Conservation (phyloP, 2,888 invertebrate genomes). For the Drosophila paranaensis region DNA sequence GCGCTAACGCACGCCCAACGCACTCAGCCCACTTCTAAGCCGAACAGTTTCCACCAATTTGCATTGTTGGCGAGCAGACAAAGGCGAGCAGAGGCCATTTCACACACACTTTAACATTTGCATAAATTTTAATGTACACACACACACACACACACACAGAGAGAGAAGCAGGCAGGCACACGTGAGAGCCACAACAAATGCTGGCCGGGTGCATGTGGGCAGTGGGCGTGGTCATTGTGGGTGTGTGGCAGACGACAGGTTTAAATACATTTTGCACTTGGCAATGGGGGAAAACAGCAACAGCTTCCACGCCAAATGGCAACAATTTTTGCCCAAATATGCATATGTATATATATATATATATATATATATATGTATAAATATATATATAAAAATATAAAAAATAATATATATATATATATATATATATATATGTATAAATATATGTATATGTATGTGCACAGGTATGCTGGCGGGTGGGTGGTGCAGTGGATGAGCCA, state of each 20-base stretch:
- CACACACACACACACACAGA: conserved; percentile 4
- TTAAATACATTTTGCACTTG: conserved; percentile 76
- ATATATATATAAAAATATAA: conserved; percentile 1
- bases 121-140: conserved; percentile 61
- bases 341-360: not conserved
- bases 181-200: conserved; percentile 46
- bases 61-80: conserved; percentile 53
- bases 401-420: not conserved
- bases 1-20: not conserved
- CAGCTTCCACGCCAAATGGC: conserved; percentile 45
- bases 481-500: conserved; percentile 8
- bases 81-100: conserved; percentile 23
- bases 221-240: conserved; percentile 23
- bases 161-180: conserved; percentile 1
- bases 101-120: conserved; percentile 50
- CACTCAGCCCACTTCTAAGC: conserved; percentile 22
- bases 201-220: conserved; percentile 15
- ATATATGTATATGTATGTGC: not conserved
- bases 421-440: not conserved
- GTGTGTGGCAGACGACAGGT: conserved; percentile 55
- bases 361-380: not conserved
- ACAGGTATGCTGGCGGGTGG: conserved; percentile 23
- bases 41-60: conserved; percentile 34
- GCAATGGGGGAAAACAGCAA: conserved; percentile 37
- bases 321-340: conserved; percentile 66